Evolutionary conservation across 2,113 vertebrate genomes (phyloP), one percentile per base, ranked within the genome.

Genomic region (Patagioenas fasciata): DNA sequence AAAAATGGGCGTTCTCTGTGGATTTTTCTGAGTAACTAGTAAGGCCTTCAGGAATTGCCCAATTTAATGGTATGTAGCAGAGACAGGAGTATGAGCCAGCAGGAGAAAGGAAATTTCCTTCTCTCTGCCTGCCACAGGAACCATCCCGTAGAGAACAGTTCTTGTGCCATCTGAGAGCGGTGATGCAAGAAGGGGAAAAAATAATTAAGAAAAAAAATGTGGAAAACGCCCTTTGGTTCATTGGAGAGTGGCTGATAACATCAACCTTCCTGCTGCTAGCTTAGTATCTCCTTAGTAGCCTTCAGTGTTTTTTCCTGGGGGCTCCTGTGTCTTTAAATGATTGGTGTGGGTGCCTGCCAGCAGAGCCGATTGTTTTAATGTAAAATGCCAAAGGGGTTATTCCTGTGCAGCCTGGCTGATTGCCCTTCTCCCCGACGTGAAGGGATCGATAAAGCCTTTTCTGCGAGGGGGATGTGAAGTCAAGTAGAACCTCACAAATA

Each of bases 401-500:
- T 94, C 64, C 83, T 95, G 90, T 1, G 23, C 84, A 47, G 84
- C 50, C 95, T 79, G 80, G 29, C 73, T 64, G 48, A 98, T 98
- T 98, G 98, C 98, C 98, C 98, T 97, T 98, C 98, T 98, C 98
- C 97, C 98, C 97, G 90, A 97, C 95, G 77, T 69, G 77, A 81
- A 93, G 97, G 97, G 98, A 99, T 99, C 98, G 98, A 99, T 99
- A 98, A 97, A 97, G 94, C 97, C 98, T 98, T 97, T 97, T 98
- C 98, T 98, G 98, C 96, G 88, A 97, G 97, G 98, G 97, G 98
- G 98, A 97, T 98, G 98, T 98, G 98, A 98, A 99, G 98, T 98
- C 98, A 98, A 98, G 98, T 98, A 98, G 98, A 99, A 98, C 98
- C 98, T 98, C 97, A 96, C 98, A 97, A 98, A 99, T 99, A 98